Conservation (phyloP, 2,888 invertebrate genomes). For the Thecocarcelia acutangulata region DNA sequence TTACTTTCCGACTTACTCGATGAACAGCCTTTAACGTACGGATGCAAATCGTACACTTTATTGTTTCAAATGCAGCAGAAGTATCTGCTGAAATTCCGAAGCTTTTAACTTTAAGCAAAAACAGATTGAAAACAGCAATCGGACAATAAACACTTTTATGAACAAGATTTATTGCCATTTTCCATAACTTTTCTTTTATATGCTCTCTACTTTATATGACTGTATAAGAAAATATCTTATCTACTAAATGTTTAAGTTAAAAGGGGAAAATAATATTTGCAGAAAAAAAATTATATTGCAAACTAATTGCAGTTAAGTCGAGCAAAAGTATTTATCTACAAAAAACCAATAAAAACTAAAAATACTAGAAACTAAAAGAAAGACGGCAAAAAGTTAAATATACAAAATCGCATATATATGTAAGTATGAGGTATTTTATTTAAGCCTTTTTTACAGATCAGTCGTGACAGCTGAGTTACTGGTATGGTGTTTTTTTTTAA, state of each 20-base stretch:
- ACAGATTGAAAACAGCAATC: slow-evolving; percentile 6
- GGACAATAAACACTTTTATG: slow-evolving; percentile 58
- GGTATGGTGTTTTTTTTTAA: too few species aligned
- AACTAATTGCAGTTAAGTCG: slow-evolving; percentile 81
- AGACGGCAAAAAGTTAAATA: not conserved
- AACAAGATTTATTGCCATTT: slow-evolving; percentile 55
- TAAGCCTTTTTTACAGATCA: too few species aligned
- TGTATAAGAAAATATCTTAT: not conserved
- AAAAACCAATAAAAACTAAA: slow-evolving; percentile 37
- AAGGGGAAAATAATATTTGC: not conserved
- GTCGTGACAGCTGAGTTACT: too few species aligned
- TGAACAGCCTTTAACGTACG: too few species aligned
- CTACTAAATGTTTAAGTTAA: slow-evolving; percentile 29
- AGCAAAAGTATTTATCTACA: slow-evolving; percentile 72
- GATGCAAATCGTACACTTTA: not conserved
- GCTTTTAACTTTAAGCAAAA: slow-evolving; percentile 16
- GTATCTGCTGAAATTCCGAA: slow-evolving; percentile 42
- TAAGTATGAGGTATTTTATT: not conserved
- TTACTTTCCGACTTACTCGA: too few species aligned
- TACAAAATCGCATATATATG: not conserved
- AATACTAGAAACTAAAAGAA: slow-evolving; percentile 32
- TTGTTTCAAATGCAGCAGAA: not conserved
- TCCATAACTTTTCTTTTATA: slow-evolving; percentile 17
- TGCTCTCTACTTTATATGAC: not conserved
- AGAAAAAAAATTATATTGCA: slow-evolving; percentile 76